phyloP scores from a whole-genome alignment of 1,140 invertebrate genomes.

The Dryas iulia region DNA sequence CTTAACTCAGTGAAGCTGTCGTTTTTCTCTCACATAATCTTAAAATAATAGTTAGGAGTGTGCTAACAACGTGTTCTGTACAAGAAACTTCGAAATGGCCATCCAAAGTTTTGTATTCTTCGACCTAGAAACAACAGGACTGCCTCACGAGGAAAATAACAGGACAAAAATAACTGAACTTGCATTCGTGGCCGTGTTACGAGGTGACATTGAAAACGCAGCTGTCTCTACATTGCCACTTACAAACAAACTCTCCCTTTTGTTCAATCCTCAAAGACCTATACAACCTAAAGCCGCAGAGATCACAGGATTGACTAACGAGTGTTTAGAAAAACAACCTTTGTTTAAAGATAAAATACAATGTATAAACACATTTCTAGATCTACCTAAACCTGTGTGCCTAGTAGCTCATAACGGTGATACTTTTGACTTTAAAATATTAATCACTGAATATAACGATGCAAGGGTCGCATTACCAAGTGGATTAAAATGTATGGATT shows the following conservation, averaged over 20 bases:
- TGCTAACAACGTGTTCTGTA: background rate
- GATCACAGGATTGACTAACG: constrained; percentile 84
- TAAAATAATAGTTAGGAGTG: background rate
- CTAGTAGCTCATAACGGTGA: constrained; percentile 77
- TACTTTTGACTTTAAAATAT: background rate
- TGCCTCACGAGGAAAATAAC: constrained; percentile 74
- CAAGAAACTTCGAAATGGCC: background rate
- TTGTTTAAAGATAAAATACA: constrained; percentile 80
- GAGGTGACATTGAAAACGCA: background rate
- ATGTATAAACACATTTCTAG: constrained; percentile 83
- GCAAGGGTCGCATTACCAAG: constrained; percentile 65
- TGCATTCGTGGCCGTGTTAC: constrained; percentile 78
- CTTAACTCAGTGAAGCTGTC: background rate
- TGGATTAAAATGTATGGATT: constrained; percentile 81
- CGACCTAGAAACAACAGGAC: constrained; percentile 84
- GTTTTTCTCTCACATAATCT: background rate
- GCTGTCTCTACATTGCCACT: background rate
- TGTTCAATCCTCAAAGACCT: constrained; percentile 76
- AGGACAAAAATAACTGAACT: constrained; percentile 84
- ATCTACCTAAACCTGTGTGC: constrained; percentile 84
- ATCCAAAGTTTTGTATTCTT: constrained; percentile 83
- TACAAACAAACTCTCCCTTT: background rate
- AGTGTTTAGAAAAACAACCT: constrained; percentile 81
- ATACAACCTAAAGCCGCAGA: constrained; percentile 63
- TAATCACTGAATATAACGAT: constrained; percentile 80